Percentiles rank a stretch among this genome's conserved stretches.
Evolutionary conservation across 2,888 invertebrate genomes (phyloP).

Genomic region (Leuctra nigra): DNA sequence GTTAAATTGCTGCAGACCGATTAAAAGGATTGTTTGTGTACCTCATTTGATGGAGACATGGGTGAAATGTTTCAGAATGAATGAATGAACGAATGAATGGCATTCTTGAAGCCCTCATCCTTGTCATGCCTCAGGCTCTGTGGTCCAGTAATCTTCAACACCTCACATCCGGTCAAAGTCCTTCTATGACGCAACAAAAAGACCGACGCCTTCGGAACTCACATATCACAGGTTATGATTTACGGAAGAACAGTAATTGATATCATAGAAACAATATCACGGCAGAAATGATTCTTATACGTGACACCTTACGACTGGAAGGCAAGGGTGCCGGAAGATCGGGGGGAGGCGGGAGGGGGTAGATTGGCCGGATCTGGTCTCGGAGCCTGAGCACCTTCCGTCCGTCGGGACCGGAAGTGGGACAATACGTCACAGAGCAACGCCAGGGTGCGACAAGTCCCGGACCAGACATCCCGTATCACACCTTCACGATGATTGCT

Average conservation of each 20-base stretch:
- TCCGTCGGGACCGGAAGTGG: not conserved
- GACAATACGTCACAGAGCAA: not conserved
- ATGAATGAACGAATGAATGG: not conserved
- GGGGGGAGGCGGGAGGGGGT: not conserved
- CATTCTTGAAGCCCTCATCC: not conserved
- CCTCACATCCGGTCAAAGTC: not conserved
- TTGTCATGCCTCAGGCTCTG: not conserved
- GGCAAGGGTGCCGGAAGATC: not conserved
- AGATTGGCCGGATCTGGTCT: constrained; percentile 6
- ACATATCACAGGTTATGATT: no score
- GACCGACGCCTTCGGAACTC: not conserved
- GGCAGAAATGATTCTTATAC: no score
- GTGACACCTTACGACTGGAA: no score
- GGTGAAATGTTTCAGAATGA: no score
- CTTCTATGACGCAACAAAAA: not conserved
- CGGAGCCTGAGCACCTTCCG: constrained; percentile 9
- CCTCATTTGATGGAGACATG: no score
- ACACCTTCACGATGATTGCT: not conserved
- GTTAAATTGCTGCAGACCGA: no score
- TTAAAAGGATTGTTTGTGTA: no score
- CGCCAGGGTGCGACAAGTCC: not conserved
- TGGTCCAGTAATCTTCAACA: constrained; percentile 7
- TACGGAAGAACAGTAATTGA: no score
- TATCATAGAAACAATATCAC: no score
- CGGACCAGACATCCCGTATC: not conserved